Evolutionary conservation across 2,797 vertebrate genomes (phyloP), one percentile per base, ranked within the genome.

Genomic region (Sebastes miniatus): DNA sequence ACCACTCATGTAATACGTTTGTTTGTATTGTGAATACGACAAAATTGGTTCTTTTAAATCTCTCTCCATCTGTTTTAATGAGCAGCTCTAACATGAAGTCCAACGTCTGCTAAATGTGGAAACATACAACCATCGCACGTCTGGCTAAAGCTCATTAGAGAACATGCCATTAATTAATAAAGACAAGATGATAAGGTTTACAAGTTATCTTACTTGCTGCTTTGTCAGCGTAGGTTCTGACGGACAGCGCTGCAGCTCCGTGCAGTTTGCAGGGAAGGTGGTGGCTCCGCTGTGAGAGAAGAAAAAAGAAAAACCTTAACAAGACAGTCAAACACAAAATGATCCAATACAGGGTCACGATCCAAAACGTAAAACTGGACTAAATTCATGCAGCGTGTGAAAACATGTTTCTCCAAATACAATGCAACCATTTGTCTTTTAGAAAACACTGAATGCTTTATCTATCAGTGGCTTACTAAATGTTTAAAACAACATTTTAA

Each of bases 141-240:
- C 13, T 2, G 73, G 27, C 14, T 77, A 22, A 77, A 57, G 74
- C 58, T 67, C 52, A 77, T 1, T 2, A 2, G 6, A 47, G 18
- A 56, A 11, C 18, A 0, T 2, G 8, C 0, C 7, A 22, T n/a
- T 65, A 56, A 34, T 25, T 7, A 20, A n/a, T 52, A 52, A 52
- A 57, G 14, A 36, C 27, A 22, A 3, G 4, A 14, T 3, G 64
- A 77, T 78, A 31, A 77, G 18, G 47, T 31, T 27, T 0, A 20
- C 8, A 22, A 5, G 59, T 11, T 2, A 1, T 73, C 90, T 93
- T 94, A 96, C 96, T 96, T 95, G 96, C 95, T 73, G 96, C 92
- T 92, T 97, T 97, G 90, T 99, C 98, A 1, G 97, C 94, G 3
- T 98, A 99, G 25, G 95, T 97, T 87, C 98, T 96, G 86, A 95